Conservation (phyloP, 2,888 invertebrate species). For the Drosophila quasianomalipes region DNA sequence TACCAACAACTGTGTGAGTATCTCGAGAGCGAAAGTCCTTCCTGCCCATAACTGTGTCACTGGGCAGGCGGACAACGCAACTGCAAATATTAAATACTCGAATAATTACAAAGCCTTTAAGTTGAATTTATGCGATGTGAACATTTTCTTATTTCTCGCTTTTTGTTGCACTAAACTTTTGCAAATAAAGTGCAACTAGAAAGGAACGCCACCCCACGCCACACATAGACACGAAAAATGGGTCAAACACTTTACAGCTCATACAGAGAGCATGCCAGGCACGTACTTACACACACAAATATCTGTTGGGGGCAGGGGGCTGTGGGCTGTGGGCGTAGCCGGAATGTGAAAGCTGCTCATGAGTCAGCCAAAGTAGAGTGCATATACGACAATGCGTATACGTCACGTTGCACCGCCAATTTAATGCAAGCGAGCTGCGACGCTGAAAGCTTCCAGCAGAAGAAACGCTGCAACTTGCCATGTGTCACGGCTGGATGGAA, state of each 20-base stretch:
- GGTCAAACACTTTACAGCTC: conserved; percentile 67
- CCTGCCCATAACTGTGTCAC: conserved; percentile 43
- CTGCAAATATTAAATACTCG: conserved; percentile 41
- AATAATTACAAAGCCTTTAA: conserved; percentile 30
- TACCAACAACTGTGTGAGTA: conserved; percentile 9
- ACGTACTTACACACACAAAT: conserved; percentile 51
- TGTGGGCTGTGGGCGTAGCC: background rate
- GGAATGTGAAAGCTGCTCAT: conserved; percentile 46
- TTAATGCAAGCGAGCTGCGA: conserved; percentile 64
- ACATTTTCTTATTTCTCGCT: conserved; percentile 34
- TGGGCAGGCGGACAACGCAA: conserved; percentile 22
- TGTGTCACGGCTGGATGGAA: conserved; percentile 60
- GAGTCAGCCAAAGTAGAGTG: conserved; percentile 65
- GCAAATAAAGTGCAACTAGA: conserved; percentile 67
- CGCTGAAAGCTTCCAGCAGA: background rate
- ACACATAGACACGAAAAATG: conserved; percentile 42
- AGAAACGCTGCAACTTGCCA: conserved; percentile 50
- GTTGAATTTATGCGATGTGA: conserved; percentile 34
- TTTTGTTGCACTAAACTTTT: conserved; percentile 42
- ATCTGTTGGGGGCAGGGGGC: background rate
- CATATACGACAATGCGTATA: conserved; percentile 75
- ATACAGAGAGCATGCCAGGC: conserved; percentile 45
- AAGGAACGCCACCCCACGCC: conserved; percentile 19
- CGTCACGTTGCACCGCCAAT: conserved; percentile 65
- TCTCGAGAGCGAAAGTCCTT: conserved; percentile 37